Evolutionary conservation across 2,113 vertebrate genomes (phyloP), one percentile per base, ranked within the genome.

Genomic region (Gadus chalcogrammus): DNA sequence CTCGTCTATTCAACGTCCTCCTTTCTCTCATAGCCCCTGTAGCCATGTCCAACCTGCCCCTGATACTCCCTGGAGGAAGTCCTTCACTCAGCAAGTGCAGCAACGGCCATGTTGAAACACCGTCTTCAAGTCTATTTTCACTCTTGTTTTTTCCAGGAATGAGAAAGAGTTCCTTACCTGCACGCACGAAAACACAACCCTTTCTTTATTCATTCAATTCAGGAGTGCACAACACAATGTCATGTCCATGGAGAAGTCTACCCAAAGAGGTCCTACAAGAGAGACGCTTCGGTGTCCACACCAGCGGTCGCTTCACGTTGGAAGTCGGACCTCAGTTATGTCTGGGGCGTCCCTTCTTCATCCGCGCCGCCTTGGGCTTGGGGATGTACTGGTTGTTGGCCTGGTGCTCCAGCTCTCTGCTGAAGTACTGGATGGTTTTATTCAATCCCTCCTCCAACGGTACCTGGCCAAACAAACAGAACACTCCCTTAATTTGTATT

Each of bases 391-490:
- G 97, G 79, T 99, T 99, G 83, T 99, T 98, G 1, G 96, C 97
- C 86, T 99, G 97, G 88, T 98, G 95, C 76, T 99, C 96, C 2
- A 99, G 94, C 71, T 99, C 97, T 82, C 96, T 92, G 65, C 93
- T 95, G 91, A 99, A 99, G 88, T 99, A 99, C 88, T 99, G 96
- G 82, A 99, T 99, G 11, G 97, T 98, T 93, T 99, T 99, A 84
- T 99, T 99, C 81, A 99, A 85, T 15, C 97, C 97, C 90, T 99
- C 97, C 83, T 99, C 96, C 91, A 99, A 70, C 0, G 97, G 97
- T 27, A 99, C 97, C 97, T 99, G 84, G 78, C 62, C 48, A 31
- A 35, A 77, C 42, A 65, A 73, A 68, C 6, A 53, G 53, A 69
- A 13, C 31, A 35, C 31, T 35, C 31, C 31, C 31, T 35, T 35